A percentile compares a stretch with the other conserved stretches of the same genome.
Conservation (phyloP, 2,888 invertebrate species). For the Incurvaria masculella region DNA sequence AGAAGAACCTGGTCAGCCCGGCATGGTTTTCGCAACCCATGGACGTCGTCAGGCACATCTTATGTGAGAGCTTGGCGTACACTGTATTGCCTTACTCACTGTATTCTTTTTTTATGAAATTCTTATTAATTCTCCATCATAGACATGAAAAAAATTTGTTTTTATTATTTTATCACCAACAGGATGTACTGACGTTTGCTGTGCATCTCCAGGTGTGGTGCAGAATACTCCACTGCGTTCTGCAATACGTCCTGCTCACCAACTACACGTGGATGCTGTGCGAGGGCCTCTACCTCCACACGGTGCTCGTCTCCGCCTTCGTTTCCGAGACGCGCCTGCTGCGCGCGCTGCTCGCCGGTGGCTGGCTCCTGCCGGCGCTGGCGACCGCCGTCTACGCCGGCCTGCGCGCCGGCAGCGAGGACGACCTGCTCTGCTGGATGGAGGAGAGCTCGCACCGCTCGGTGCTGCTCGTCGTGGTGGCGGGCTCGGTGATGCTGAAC, state of each 20-base stretch:
- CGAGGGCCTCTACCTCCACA: conserved; percentile 92
- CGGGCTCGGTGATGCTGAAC: conserved; percentile 76
- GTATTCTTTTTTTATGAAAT: too few species aligned
- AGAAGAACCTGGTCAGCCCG: too few species aligned
- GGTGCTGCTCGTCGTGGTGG: conserved; percentile 75
- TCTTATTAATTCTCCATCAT: too few species aligned
- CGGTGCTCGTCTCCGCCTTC: conserved; percentile 88
- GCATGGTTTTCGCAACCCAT: too few species aligned
- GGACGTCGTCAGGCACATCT: too few species aligned
- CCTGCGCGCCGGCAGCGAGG: conserved; percentile 57
- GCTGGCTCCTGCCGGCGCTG: conserved; percentile 78
- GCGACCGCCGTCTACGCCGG: conserved; percentile 64
- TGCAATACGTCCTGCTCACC: conserved; percentile 86
- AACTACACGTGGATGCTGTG: conserved; percentile 98
- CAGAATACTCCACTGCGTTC: conserved; percentile 73
- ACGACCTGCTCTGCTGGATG: conserved; percentile 64
- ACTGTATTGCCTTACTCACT: too few species aligned
- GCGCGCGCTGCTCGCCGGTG: conserved; percentile 76
- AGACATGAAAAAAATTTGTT: too few species aligned
- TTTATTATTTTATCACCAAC: too few species aligned
- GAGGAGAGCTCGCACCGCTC: conserved; percentile 66
- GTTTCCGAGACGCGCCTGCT: conserved; percentile 84
- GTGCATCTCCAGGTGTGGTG: conserved; percentile 71
- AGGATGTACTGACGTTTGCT: conserved; percentile 26
- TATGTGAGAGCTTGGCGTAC: too few species aligned